Conservation (phyloP, 2,113 vertebrate species). For the Sphyrna mokarran region DNA sequence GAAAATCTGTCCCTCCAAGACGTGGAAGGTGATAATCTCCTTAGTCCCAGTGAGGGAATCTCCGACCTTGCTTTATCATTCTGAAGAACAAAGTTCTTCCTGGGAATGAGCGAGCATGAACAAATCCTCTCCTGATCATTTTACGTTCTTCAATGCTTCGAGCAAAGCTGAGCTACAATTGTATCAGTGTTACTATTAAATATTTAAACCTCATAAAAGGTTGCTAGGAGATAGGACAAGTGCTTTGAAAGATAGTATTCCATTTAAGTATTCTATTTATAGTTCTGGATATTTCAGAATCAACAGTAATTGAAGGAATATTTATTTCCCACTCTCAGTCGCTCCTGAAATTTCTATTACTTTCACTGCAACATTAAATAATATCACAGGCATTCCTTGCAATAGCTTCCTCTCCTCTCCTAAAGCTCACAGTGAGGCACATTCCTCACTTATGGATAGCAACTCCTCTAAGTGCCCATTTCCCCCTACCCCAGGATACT, state of each 20-base stretch:
- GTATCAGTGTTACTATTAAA: slow-evolving; percentile 1
- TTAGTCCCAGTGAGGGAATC: background rate
- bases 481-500: too few relatives aligned
- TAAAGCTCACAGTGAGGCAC: background rate
- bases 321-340: background rate
- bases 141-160: background rate
- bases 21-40: background rate
- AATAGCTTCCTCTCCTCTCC: background rate
- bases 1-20: background rate
- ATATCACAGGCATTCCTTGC: background rate
- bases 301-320: background rate
- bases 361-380: background rate
- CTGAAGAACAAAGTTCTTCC: background rate
- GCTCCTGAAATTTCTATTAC: background rate
- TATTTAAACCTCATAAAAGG: slow-evolving; percentile 9
- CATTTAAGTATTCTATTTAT: slow-evolving; percentile 1
- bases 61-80: background rate
- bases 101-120: background rate
- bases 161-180: background rate
- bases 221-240: background rate
- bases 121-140: background rate
- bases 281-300: background rate
- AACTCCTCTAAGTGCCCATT: too few relatives aligned
- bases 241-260: slow-evolving; percentile 19
- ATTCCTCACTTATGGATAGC: background rate